A percentile compares a stretch with the other conserved stretches of the same genome.
Conservation (phyloP, 2,797 vertebrate species). For the Argyrosomus regius region DNA sequence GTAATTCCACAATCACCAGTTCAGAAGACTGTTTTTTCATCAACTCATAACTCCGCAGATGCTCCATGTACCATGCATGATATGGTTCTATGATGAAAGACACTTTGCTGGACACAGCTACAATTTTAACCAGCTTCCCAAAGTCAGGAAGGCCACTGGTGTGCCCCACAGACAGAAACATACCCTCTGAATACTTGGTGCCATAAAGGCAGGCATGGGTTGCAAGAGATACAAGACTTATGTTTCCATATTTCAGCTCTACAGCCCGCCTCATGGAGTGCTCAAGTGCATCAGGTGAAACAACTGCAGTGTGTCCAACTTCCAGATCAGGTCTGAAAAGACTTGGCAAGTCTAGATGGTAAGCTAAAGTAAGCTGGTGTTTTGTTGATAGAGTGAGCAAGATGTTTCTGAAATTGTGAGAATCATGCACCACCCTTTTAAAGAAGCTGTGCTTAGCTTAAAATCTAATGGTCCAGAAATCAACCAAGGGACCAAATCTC, state of each 20-base stretch:
- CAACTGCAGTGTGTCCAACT: not conserved
- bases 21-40: not conserved
- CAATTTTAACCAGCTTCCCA: not conserved
- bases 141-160: not conserved
- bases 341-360: not conserved
- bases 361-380: conserved; percentile 1
- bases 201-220: not conserved
- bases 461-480: conserved; percentile 11
- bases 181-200: conserved; percentile 14
- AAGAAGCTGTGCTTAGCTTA: conserved; percentile 39
- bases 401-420: conserved; percentile 2
- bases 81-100: conserved; percentile 1
- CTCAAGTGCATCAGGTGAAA: not conserved
- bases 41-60: conserved; percentile 1
- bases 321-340: conserved; percentile 3
- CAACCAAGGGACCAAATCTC: not conserved
- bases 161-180: not conserved
- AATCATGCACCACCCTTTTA: conserved; percentile 15
- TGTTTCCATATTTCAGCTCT: conserved; percentile 3
- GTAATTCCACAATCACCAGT: not conserved
- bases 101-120: not conserved
- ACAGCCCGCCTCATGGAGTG: not conserved
- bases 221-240: conserved; percentile 5
- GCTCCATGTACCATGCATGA: conserved; percentile 5
- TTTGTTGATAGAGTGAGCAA: not conserved